Evolutionary conservation across 2,888 invertebrate genomes (phyloP), one percentile per base, ranked within the genome.

Genomic region (Gonocerus acuteangulatus): DNA sequence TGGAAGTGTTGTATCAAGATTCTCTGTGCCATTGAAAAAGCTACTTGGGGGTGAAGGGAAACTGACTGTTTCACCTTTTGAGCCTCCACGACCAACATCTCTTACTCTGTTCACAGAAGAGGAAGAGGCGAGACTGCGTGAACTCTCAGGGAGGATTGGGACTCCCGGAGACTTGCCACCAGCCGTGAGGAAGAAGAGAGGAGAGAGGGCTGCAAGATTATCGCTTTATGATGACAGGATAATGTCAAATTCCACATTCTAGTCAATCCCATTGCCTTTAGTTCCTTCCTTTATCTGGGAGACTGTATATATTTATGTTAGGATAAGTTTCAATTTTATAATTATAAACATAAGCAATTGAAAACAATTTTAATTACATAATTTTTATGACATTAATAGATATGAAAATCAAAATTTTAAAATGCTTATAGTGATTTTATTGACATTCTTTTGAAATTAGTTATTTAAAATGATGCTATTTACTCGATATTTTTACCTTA

Each of bases 201-300:
- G 84, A 2, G 79, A 79, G 42, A 78, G 83, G 65, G 85, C 84
- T 1, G 76, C 78, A 2, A 74, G 93, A 66, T 81, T 93, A 69
- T 92, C 92, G 48, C 76, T 93, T 18, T 92, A 91, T 70, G 91
- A 92, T 70, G 93, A 93, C 72, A 79, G 92, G 45, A 89, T 92
- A 81, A 92, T 93, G 91, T 58, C 65, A 15, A 61, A 62, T 60
- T 57, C 64, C 22, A 61, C 64, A 36, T 64, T 64, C 64, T 64
- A 64, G 64, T 64, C 64, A 61, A 42, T 51, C 19, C 22, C 34
- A 51, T 51, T 27, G 27, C 9, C 9, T 6, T 9, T 27, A 6
- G 15, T 39, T 39, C 15, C n/a, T 39, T 39, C 4, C n/a, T n/a
- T 39, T 39, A 32, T 32, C 11, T 32, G 11, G 11, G 11, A 9